Conservation (phyloP, 2,888 invertebrate genomes). For the Pilophorus perplexus region DNA sequence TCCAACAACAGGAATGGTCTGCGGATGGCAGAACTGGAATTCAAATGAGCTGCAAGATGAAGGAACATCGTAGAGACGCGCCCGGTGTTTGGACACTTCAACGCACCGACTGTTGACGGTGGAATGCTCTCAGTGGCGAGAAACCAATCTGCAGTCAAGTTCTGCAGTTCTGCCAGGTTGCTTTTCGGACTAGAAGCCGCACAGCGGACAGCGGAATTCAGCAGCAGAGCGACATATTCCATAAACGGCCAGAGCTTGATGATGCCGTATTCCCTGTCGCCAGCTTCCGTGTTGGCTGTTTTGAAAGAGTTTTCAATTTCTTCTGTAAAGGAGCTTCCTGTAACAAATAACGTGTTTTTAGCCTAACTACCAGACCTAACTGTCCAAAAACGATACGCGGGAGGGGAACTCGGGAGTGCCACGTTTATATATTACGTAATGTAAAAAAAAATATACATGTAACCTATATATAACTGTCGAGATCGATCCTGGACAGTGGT, state of each 20-base stretch:
- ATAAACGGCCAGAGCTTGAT: slow-evolving; percentile 45
- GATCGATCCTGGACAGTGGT: too few species aligned
- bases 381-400: too few species aligned
- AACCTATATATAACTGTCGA: too few species aligned
- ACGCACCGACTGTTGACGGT: slow-evolving; percentile 22
- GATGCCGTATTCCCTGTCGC: slow-evolving; percentile 2
- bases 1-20: slow-evolving; percentile 33
- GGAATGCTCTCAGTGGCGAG: slow-evolving; percentile 13
- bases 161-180: neutral
- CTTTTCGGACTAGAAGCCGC: neutral
- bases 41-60: slow-evolving; percentile 31
- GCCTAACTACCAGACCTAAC: too few species aligned
- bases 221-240: slow-evolving; percentile 42
- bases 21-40: slow-evolving; percentile 18
- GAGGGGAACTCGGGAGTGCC: too few species aligned
- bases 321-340: neutral
- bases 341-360: too few species aligned
- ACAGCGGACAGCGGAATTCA: slow-evolving; percentile 29
- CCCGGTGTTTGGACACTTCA: neutral
- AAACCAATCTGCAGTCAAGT: slow-evolving; percentile 33
- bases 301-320: neutral
- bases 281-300: neutral
- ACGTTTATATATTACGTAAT: too few species aligned
- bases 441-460: too few species aligned
- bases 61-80: neutral